Conservation (phyloP, 2,888 invertebrate species). For the Ichneumoninae sp. region DNA sequence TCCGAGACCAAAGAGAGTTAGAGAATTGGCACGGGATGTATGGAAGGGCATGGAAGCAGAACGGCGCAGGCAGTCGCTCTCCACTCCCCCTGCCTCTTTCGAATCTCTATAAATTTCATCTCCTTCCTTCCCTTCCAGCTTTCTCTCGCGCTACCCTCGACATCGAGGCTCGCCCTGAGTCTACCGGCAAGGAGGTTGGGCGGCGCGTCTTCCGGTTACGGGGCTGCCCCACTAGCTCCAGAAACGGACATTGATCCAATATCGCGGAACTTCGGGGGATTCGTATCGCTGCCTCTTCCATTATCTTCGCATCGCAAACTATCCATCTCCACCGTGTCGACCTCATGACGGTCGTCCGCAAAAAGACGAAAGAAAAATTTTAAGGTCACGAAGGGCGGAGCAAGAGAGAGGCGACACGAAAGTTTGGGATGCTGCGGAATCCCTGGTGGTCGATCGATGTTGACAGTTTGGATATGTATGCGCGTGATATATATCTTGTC, state of each 20-base stretch:
- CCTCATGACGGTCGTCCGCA: neutral
- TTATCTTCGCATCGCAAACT: conserved; percentile 42
- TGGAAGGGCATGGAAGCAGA: conserved; percentile 64
- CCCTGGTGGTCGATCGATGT: neutral
- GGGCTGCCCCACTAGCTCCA: conserved; percentile 62
- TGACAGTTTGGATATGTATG: neutral
- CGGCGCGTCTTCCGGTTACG: conserved; percentile 77
- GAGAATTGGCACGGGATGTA: conserved; percentile 70
- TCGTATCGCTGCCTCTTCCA: conserved; percentile 8
- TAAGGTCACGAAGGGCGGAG: neutral
- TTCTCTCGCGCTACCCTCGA: conserved; percentile 24
- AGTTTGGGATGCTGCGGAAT: neutral
- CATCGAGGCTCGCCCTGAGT: conserved; percentile 59
- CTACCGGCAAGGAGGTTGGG: conserved; percentile 77
- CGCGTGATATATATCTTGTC: conserved; percentile 20
- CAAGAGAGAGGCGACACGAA: neutral
- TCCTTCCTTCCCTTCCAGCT: conserved; percentile 46
- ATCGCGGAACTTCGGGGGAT: conserved; percentile 54
- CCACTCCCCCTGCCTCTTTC: conserved; percentile 21
- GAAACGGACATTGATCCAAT: conserved; percentile 77
- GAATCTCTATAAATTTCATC: conserved; percentile 63
- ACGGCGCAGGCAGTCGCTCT: conserved; percentile 50
- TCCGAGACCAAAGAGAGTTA: conserved; percentile 69
- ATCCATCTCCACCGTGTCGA: conserved; percentile 20
- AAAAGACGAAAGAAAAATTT: neutral